Evolutionary conservation across 2,888 invertebrate genomes (phyloP), one percentile per base, ranked within the genome.

Genomic region (Monochamus alternatus): DNA sequence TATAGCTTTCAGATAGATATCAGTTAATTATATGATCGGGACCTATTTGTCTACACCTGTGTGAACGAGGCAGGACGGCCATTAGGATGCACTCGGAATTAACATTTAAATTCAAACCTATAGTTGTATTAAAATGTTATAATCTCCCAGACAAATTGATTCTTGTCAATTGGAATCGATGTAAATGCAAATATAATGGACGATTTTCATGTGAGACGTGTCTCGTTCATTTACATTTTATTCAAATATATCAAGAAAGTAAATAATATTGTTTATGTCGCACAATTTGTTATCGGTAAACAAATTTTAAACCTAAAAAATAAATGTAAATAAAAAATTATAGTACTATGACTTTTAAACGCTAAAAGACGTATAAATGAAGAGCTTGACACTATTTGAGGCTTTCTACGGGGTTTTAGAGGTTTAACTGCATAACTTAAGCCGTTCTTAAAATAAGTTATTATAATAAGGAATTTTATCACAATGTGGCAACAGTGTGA

Each of bases 1-100:
- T 73, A 75, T 75, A 14, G 65, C 52, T 65, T 58, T 38, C 52
- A 73, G 73, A 75, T 73, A 59, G 9, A 55, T 72, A 75, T 75
- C 73, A 67, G 65, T 73, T 73, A 73, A 73, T 75, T 69, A 73
- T 73, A 63, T 59, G 64, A 67, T 31, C 64, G 47, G 55, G 31
- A 52, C 63, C 70, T 63, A 68, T 73, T 69, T 70, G 67, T 72
- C 43, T 65, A 62, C 75, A 71, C 64, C 75, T 72, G 75, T 63
- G 67, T 68, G 71, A 67, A 72, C 32, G 12, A 55, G 14, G 10
- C 12, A 63, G 52, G 63, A 44, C n/a, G 60, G 5, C n/a, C 38
- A 52, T 63, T 63, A 63, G 62, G 70, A 63, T 63, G 62, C 51
- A 62, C 70, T 71, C 38, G 51, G 47, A 62, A 71, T 71, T 71